Evolutionary conservation across 2,797 vertebrate genomes (phyloP), one percentile per base, ranked within the genome.

Genomic region (Microtus obscurus): DNA sequence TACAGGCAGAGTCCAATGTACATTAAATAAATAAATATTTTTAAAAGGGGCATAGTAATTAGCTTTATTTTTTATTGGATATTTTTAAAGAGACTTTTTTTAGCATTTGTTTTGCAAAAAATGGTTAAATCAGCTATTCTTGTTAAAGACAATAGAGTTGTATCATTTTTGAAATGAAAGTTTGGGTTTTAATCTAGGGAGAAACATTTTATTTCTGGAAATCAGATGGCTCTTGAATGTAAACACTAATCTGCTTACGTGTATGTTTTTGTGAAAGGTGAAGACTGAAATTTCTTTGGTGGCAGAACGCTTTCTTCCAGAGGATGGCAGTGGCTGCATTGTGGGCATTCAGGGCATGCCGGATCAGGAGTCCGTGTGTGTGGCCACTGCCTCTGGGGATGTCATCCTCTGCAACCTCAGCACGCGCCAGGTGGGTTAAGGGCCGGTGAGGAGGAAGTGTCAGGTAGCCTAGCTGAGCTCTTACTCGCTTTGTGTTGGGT

Each of bases 301-400:
- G 11, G 97, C 96, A 0, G 99, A 99, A 13, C 98, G 98, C 73
- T 99, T 99, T 98, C 98, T 99, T 67, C 98, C 99, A 0, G 98
- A 99, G 76, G 99, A 99, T 71, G 99, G 99, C 93, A 99, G 98
- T 19, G 99, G 99, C 0, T 43, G 61, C 77, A 98, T 99, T 1
- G 98, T 99, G 9, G 99, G 99, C 16, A 97, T 99, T 0, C 99
- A 99, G 98, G 99, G 99, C 95, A 96, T 99, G 89, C 98, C 99
- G 14, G 99, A 99, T 73, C 99, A 99, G 13, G 99, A 99, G 91
- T 99, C 99, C 0, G 99, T 99, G 1, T 99, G 99, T 98, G 97
- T 99, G 97, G 99, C 99, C 91, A 99, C 99, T 14, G 98, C 99
- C 12, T 98, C 97, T 2, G 99, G 99, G 9, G 99, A 99, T 13